Conservation (phyloP, 2,797 vertebrate genomes). For the Prionace glauca region DNA sequence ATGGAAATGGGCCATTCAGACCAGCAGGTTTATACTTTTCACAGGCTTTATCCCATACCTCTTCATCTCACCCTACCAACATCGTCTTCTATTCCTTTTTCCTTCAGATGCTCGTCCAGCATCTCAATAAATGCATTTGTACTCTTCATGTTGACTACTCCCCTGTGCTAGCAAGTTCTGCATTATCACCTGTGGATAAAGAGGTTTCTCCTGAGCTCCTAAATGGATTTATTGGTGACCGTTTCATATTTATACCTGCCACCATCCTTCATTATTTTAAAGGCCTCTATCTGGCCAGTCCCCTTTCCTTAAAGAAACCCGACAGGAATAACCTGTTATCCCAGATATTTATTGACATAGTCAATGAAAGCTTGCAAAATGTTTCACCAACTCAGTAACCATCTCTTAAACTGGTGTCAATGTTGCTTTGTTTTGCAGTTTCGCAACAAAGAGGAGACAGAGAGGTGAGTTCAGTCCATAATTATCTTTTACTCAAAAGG, state of each 20-base stretch:
- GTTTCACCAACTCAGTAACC: neutral
- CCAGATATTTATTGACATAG: neutral
- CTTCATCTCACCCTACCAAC: neutral
- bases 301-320: neutral
- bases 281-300: neutral
- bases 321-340: neutral
- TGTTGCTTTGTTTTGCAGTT: neutral
- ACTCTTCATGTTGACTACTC: neutral
- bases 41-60: neutral
- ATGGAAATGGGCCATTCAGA: too few relatives aligned
- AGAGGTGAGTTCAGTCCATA: too few relatives aligned
- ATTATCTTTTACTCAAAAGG: slow-evolving; percentile 41
- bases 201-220: too few relatives aligned
- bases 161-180: neutral
- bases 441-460: neutral
- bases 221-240: too few relatives aligned
- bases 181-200: neutral
- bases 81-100: neutral
- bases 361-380: neutral
- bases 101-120: neutral
- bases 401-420: neutral
- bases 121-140: too few relatives aligned
- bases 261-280: neutral
- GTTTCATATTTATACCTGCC: too few relatives aligned
- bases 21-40: neutral